Evolutionary conservation across 2,888 invertebrate species (phyloP), one percentile per base, ranked within the genome.

Genomic region (Cephus spinipes): DNA sequence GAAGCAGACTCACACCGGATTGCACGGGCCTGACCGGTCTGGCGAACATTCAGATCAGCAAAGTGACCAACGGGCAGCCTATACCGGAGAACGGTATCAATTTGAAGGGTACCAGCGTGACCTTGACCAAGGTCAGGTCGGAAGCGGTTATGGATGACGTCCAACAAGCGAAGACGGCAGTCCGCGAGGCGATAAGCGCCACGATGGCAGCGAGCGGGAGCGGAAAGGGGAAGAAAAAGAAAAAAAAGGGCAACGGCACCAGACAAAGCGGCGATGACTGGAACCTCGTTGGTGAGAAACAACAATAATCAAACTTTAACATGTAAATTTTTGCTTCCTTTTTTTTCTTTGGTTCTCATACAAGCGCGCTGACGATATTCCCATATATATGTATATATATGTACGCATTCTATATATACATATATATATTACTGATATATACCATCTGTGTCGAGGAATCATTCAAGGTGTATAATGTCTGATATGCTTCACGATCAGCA

Each of bases 251-350:
- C 80, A 88, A 86, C 76, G 89, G 91, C 77, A 84, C 89, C 82
- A 88, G 90, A 78, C 87, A 89, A 76, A 84, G 87, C 85, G 91
- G 91, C 77, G 91, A 92, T 87, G 91, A 91, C 90, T 92, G 91
- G 91, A 91, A 90, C 86, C 90, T 91, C 89, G 91, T 91, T 91
- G 91, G 91, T 91, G 90, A 91, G 91, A 89, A 89, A 87, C 85
- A 87, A 85, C 86, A 86, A 88, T 85, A 76, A 76, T 35, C 86
- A 87, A 81, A 86, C 81, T 84, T 85, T 87, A 86, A 84, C 84
- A 85, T 86, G 86, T 83, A 86, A 87, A 83, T 85, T 86, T 83
- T 83, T 85, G 84, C 80, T 85, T n/a, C 68, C 73, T 35, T 73
- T 73, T 84, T 86, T 82, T 81, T 9, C 81, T 82, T 82, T 82